These are phyloP conservation scores for Rosalia funebris DNA, from an alignment of 2,888 invertebrate species.

Conservation along the genomic window DNA sequence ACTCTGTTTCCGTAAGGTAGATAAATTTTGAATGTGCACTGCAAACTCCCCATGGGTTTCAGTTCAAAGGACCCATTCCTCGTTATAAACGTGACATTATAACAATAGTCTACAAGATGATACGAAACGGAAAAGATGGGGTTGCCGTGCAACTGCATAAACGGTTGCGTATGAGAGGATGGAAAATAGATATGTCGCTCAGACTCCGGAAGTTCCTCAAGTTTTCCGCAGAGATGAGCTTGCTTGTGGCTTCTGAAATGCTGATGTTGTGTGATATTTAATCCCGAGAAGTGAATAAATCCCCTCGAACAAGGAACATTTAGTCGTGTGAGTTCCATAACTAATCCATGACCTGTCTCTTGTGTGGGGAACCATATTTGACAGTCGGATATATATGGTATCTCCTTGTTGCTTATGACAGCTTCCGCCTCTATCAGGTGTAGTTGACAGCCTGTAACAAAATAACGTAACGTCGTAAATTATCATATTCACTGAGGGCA, in stretches of 20 bases:
- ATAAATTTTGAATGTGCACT: conserved; percentile 76
- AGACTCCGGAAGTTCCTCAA: conserved; percentile 72
- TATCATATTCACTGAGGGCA: neutral
- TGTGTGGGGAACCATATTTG: conserved; percentile 67
- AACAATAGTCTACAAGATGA: conserved; percentile 77
- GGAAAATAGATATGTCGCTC: conserved; percentile 73
- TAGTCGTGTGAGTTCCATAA: conserved; percentile 73
- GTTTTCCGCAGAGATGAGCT: conserved; percentile 66
- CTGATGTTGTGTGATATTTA: conserved; percentile 55
- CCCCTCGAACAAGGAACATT: conserved; percentile 75
- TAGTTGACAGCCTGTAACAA: conserved; percentile 69
- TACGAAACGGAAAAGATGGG: conserved; percentile 75
- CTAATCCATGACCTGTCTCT: conserved; percentile 67
- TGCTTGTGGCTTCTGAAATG: conserved; percentile 52
- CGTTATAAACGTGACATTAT: conserved; percentile 73
- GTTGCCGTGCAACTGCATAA: conserved; percentile 70
- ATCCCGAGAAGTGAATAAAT: conserved; percentile 68
- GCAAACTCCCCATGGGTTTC: conserved; percentile 69
- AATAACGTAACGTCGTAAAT: neutral
- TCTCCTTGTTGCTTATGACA: conserved; percentile 67
- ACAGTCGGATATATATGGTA: conserved; percentile 67
- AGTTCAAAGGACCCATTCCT: conserved; percentile 75
- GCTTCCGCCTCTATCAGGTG: conserved; percentile 65
- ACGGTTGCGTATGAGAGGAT: conserved; percentile 55
- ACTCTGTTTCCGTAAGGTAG: conserved; percentile 77